Base-by-base conservation (phyloP, 2,113 vertebrate genomes). In the Corythoichthys intestinalis region DNA sequence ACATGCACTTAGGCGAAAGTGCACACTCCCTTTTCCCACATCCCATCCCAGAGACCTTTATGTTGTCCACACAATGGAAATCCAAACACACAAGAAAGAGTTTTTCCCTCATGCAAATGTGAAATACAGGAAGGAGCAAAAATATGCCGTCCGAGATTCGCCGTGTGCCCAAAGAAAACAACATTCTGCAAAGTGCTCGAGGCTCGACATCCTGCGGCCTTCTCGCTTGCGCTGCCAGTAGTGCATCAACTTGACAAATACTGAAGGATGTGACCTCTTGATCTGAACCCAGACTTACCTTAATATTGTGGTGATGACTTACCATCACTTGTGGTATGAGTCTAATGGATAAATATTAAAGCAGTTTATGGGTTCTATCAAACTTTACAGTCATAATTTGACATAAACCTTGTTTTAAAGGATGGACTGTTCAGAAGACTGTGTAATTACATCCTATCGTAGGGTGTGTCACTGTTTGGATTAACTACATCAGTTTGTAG, bases 61-160 rank as follows among this genome's bases (percentile, higher is more conserved):
- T 89, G 85, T 91, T 89, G 84, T 90, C 87, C 86, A 87, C 87
- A 92, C 91, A 91, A 90, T 91, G 87, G 89, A 92, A 91, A 90
- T 86, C 89, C 86, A 93, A 90, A 91, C 89, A 91, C 85, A 86
- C 89, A 90, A 89, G 87, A 90, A 89, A 86, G 85, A 86, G 82
- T 87, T 91, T 91, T 63, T 6, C 56, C 8, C 20, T 89, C 87
- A 85, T 88, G 89, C 88, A 91, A 91, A 92, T 92, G 86, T 92
- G 89, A 90, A 92, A 91, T 90, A 91, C 89, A 88, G 86, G 88
- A 87, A 89, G 87, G 85, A 84, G 81, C 56, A 80, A 80, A 91
- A 91, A 83, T 85, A 89, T 88, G 83, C 80, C 81, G 85, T 84
- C 78, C 66, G 53, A 86, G 77, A 90, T 85, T 83, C 86, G 74